Conservation (phyloP, 2,797 vertebrate genomes). For the Lagodon rhomboides region DNA sequence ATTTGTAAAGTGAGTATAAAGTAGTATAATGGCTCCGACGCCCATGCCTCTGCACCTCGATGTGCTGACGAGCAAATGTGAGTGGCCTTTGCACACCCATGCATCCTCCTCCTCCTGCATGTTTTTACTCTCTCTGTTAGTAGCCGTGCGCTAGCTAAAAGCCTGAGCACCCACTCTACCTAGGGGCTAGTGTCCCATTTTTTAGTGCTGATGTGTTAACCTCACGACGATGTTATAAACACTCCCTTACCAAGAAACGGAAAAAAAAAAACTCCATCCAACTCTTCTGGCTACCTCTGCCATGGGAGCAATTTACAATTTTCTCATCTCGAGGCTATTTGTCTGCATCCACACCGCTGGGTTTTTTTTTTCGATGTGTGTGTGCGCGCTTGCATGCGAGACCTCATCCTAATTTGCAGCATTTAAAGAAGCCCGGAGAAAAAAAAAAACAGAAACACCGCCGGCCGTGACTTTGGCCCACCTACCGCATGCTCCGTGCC, state of each 20-base stretch:
- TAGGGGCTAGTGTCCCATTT: constrained; percentile 61
- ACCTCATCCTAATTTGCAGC: constrained; percentile 44
- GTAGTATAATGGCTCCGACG: no score
- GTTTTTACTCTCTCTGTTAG: constrained; percentile 18
- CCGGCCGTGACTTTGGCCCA: constrained; percentile 46
- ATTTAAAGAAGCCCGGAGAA: constrained; percentile 34
- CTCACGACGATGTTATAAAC: constrained; percentile 69
- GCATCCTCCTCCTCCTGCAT: background rate
- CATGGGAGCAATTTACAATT: constrained; percentile 77
- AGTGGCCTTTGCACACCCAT: background rate
- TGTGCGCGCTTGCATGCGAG: constrained; percentile 26
- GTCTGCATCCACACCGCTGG: constrained; percentile 64
- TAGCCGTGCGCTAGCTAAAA: constrained; percentile 21
- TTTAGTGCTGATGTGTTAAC: constrained; percentile 70
- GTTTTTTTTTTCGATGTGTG: constrained; percentile 10
- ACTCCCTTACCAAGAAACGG: constrained; percentile 49
- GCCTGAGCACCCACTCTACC: constrained; percentile 32
- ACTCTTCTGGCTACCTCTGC: constrained; percentile 53
- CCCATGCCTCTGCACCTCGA: no score
- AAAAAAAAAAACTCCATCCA: constrained; percentile 52
- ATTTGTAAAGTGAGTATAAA: no score
- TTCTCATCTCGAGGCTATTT: constrained; percentile 70
- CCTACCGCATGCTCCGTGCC: constrained; percentile 36
- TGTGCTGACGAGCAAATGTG: background rate
- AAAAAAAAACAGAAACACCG: constrained; percentile 14